Percentiles rank a stretch among this genome's conserved stretches.
Evolutionary conservation across 2,888 invertebrate species (phyloP).

Genomic region (Argyra leucocephala): DNA sequence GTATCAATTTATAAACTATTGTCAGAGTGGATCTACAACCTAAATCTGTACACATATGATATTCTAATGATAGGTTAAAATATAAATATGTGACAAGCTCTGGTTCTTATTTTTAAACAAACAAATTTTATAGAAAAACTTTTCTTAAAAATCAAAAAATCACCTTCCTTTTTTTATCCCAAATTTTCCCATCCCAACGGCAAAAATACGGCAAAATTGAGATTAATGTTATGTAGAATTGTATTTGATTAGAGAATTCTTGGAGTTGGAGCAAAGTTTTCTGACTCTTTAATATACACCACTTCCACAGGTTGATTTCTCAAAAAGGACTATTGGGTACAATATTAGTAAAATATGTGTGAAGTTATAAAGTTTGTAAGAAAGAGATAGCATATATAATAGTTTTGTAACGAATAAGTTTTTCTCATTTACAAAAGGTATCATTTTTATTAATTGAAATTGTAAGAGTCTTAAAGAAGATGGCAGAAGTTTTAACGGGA

Average conservation of each 20-base stretch:
- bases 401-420: not conserved
- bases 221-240: not conserved
- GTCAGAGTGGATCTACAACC: too few species aligned
- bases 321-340: too few species aligned
- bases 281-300: too few species aligned
- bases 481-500: not conserved
- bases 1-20: too few species aligned
- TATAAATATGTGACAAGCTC: too few species aligned
- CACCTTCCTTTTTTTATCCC: not conserved
- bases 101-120: not conserved
- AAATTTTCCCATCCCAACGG: not conserved
- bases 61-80: too few species aligned
- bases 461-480: not conserved
- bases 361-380: not conserved
- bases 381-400: not conserved
- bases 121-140: not conserved
- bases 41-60: too few species aligned
- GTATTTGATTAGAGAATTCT: not conserved
- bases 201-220: not conserved
- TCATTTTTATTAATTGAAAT: too few species aligned
- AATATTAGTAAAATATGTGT: too few species aligned
- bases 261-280: not conserved
- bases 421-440: not conserved
- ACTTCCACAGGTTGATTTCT: too few species aligned
- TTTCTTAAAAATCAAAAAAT: not conserved